These are phyloP conservation scores for Spondyliosoma cantharus DNA, from an alignment of 2,797 vertebrate genomes.

Conservation along the genomic window DNA sequence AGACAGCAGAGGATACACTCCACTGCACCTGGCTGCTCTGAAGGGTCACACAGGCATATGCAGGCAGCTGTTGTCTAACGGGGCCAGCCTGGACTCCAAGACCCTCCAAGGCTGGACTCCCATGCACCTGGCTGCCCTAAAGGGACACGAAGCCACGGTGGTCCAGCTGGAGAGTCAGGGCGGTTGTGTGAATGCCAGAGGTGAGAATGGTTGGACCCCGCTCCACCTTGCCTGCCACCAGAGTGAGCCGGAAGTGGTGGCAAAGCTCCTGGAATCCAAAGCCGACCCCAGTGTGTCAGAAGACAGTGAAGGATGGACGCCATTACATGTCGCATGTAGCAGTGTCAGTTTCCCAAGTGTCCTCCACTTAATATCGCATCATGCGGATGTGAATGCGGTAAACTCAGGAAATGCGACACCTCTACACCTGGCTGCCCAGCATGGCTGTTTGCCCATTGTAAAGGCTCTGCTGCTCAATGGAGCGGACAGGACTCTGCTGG, in stretches of 20 bases:
- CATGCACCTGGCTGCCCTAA: conserved; percentile 87
- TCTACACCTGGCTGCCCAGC: conserved; percentile 87
- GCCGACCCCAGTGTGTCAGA: conserved; percentile 84
- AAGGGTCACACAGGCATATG: conserved; percentile 88
- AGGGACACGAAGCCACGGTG: conserved; percentile 84
- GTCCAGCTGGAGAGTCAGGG: conserved; percentile 81
- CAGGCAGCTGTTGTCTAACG: conserved; percentile 84
- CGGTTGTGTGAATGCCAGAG: conserved; percentile 75
- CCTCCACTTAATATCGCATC: conserved; percentile 83
- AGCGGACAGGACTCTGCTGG: conserved; percentile 74
- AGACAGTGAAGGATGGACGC: conserved; percentile 83
- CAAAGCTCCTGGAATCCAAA: conserved; percentile 80
- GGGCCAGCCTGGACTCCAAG: conserved; percentile 77
- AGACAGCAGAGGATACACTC: conserved; percentile 82
- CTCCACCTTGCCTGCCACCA: conserved; percentile 88
- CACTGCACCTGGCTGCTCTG: conserved; percentile 87
- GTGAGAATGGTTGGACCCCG: conserved; percentile 86
- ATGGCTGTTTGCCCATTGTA: conserved; percentile 81
- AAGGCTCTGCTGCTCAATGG: conserved; percentile 86
- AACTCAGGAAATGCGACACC: conserved; percentile 84
- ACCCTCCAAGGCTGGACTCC: conserved; percentile 88
- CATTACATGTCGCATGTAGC: conserved; percentile 87
- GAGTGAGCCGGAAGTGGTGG: conserved; percentile 74
- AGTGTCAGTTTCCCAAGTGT: conserved; percentile 80
- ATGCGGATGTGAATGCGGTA: conserved; percentile 81